phyloP scores from a whole-genome alignment of 1,140 invertebrate genomes.

The Aphelenchoides avenae region DNA sequence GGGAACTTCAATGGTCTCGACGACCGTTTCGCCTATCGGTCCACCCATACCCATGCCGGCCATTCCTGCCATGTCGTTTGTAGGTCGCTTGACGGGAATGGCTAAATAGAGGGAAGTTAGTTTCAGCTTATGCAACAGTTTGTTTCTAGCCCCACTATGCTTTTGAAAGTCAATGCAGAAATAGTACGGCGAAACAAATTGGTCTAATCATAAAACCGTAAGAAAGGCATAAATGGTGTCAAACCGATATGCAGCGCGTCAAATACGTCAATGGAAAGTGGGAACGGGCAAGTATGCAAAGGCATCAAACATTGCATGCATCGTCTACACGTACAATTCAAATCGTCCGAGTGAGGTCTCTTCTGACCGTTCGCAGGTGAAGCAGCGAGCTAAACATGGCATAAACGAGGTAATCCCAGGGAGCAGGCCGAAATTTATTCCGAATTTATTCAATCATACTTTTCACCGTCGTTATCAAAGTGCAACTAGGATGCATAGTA shows the following conservation, averaged over 20 bases:
- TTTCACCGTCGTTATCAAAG: not conserved
- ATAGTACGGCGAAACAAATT: conserved; percentile 5
- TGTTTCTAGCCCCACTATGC: too few species aligned
- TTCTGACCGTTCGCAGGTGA: conserved; percentile 44
- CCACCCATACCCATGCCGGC: conserved; percentile 47
- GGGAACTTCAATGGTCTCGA: conserved; percentile 50
- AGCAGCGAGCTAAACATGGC: conserved; percentile 49
- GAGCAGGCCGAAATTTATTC: conserved; percentile 12
- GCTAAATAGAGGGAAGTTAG: conserved; percentile 39
- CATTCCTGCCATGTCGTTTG: conserved; percentile 34
- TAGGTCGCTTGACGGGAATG: conserved; percentile 40
- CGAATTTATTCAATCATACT: conserved; percentile 9
- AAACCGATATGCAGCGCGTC: not conserved
- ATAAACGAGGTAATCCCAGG: conserved; percentile 5
- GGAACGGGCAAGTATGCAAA: conserved; percentile 18
- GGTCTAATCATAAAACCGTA: conserved; percentile 27
- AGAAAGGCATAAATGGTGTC: conserved; percentile 10
- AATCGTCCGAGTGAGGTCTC: conserved; percentile 48
- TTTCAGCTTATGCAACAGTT: too few species aligned
- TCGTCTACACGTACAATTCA: conserved; percentile 45
- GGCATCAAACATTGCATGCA: conserved; percentile 18
- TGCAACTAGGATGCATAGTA: conserved; percentile 18
- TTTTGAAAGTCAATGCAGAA: too few species aligned
- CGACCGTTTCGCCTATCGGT: conserved; percentile 34
- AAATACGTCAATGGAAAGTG: conserved; percentile 10